These are phyloP conservation scores for Adelosebastes latens DNA, from an alignment of 2,797 vertebrate species.

Conservation along the genomic window DNA sequence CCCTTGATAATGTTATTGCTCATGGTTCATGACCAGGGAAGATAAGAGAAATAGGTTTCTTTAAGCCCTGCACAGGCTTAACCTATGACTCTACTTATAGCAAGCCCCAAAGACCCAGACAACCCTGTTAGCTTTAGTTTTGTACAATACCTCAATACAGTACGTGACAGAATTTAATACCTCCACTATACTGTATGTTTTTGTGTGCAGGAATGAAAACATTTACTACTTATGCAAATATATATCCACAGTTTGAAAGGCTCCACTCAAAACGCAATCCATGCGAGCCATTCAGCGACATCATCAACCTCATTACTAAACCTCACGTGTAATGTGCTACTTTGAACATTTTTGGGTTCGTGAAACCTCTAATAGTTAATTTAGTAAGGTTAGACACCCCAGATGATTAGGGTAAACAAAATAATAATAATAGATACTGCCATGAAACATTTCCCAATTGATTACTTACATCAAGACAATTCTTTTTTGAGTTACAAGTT, in stretches of 20 bases:
- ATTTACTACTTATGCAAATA: conserved; percentile 47
- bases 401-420: too few relatives aligned
- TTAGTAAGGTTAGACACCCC: neutral
- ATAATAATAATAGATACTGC: too few relatives aligned
- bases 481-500: too few relatives aligned
- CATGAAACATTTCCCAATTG: too few relatives aligned
- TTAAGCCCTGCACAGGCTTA: conserved; percentile 82
- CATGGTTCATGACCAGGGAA: conserved; percentile 80
- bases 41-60: conserved; percentile 88
- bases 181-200: conserved; percentile 26
- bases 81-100: conserved; percentile 85
- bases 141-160: conserved; percentile 57
- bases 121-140: conserved; percentile 68
- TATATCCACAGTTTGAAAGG: conserved; percentile 9
- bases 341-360: neutral
- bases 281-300: neutral
- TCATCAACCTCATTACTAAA: neutral
- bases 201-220: conserved; percentile 27
- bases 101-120: conserved; percentile 66
- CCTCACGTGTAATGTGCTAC: neutral
- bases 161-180: conserved; percentile 60
- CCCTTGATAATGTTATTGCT: conserved; percentile 86
- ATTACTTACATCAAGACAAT: too few relatives aligned
- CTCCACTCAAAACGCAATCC: conserved; percentile 12
- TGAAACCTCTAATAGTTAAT: neutral